Conservation (phyloP, 2,888 invertebrate species). For the Agriopis aurantiaria region DNA sequence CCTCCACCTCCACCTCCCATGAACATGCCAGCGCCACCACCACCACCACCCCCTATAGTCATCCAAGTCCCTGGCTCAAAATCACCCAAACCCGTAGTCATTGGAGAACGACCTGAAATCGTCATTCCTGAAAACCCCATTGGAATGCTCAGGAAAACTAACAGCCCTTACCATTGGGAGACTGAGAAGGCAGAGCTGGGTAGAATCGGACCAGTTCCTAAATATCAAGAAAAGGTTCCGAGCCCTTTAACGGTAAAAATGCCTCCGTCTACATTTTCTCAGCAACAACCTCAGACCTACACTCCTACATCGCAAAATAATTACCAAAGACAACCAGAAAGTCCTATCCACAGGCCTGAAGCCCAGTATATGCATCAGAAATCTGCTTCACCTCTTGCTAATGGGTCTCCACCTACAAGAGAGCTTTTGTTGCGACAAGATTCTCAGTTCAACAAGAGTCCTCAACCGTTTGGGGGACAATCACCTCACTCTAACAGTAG, state of each 20-base stretch:
- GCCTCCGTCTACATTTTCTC: constrained; percentile 72
- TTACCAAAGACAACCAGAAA: constrained; percentile 70
- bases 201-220: constrained; percentile 79
- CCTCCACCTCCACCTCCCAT: constrained; percentile 80
- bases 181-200: constrained; percentile 86
- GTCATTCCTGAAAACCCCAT: constrained; percentile 92
- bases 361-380: constrained; percentile 79
- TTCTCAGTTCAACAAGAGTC: constrained; percentile 83
- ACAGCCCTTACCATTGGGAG: constrained; percentile 89
- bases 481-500: constrained; percentile 65
- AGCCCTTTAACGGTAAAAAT: constrained; percentile 81
- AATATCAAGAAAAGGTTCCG: constrained; percentile 79
- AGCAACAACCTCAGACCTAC: constrained; percentile 76
- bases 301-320: constrained; percentile 68
- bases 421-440: constrained; percentile 79
- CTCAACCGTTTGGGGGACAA: constrained; percentile 76
- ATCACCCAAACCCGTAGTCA: constrained; percentile 83
- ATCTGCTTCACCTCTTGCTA: constrained; percentile 66
- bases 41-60: constrained; percentile 87
- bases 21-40: constrained; percentile 77
- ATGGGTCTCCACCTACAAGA: constrained; percentile 72
- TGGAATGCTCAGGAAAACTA: constrained; percentile 89
- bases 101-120: constrained; percentile 90
- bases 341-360: constrained; percentile 81
- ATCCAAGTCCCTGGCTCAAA: constrained; percentile 79